These are phyloP conservation scores for Labeo calbasu DNA, from an alignment of 2,797 vertebrate species.

Conservation along the genomic window DNA sequence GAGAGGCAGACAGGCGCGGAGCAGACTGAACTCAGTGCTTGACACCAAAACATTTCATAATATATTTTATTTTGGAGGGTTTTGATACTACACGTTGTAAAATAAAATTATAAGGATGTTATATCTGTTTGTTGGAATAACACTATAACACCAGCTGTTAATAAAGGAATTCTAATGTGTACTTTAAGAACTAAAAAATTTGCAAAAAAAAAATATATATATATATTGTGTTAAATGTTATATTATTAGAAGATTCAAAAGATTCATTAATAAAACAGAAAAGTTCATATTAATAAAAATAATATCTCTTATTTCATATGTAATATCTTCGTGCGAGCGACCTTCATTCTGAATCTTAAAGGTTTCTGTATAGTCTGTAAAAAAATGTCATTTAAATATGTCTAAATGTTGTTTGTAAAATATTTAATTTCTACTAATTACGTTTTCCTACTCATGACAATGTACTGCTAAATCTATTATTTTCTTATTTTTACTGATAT, in stretches of 20 bases:
- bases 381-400: not conserved
- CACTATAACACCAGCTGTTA: not conserved
- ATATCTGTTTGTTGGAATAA: not conserved
- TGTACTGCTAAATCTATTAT: not conserved
- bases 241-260: not conserved
- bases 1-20: not conserved
- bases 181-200: too few species aligned
- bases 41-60: not conserved
- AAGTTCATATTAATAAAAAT: not conserved
- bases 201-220: too few species aligned
- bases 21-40: too few species aligned
- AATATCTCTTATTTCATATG: too few species aligned
- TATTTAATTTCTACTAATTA: not conserved
- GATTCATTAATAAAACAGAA: not conserved
- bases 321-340: too few species aligned
- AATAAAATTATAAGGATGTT: not conserved
- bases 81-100: not conserved
- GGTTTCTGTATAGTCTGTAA: too few species aligned
- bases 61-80: not conserved
- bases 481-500: too few species aligned
- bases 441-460: not conserved
- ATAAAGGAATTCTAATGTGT: not conserved
- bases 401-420: not conserved
- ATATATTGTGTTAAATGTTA: not conserved
- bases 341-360: too few species aligned